A percentile compares a stretch with the other conserved stretches of the same genome.
These are phyloP conservation scores for Threskiornis aethiopicus DNA, from an alignment of 2,797 vertebrate genomes.

Conservation along the genomic window DNA sequence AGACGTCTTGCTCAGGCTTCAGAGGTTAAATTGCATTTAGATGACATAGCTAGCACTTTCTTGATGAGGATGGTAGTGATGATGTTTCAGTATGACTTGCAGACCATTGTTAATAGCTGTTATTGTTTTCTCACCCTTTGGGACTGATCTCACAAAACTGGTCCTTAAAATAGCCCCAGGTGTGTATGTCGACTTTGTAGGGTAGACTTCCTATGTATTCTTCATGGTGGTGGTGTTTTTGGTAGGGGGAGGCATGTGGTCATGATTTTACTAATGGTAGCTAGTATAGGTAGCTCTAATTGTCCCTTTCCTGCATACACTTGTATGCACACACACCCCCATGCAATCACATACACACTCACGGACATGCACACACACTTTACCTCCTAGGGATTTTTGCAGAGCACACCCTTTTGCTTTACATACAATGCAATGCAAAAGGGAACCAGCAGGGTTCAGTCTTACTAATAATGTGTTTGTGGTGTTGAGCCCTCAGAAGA, in stretches of 20 bases:
- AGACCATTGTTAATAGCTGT: neutral
- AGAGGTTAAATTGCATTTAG: neutral
- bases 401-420: neutral
- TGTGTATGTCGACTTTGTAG: neutral
- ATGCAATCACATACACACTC: neutral
- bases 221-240: neutral
- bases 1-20: neutral
- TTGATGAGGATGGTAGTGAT: neutral
- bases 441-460: neutral
- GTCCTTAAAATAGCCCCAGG: neutral
- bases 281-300: neutral
- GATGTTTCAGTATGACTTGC: neutral
- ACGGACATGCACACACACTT: neutral
- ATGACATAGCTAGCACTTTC: neutral
- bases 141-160: neutral
- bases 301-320: neutral
- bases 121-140: neutral
- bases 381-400: neutral
- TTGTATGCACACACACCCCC: fast-evolving
- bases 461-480: neutral
- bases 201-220: neutral
- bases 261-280: neutral
- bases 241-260: neutral
- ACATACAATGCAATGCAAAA: neutral
- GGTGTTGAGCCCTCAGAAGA: neutral